Base-by-base conservation (phyloP, 2,888 invertebrate species). In the Hydraecia micacea region DNA sequence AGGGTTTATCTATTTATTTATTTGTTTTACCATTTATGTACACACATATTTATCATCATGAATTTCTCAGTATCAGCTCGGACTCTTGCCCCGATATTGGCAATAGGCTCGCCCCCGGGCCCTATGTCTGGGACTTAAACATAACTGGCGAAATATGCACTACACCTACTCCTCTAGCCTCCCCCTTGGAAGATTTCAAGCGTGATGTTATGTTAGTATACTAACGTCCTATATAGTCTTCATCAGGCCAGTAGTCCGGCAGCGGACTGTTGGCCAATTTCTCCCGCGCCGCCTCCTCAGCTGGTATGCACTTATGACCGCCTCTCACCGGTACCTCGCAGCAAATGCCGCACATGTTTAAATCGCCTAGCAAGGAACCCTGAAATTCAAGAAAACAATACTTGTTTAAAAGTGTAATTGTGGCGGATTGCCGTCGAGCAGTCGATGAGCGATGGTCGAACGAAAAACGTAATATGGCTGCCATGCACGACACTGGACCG, bases 181-280 rank as follows among this genome's bases (percentile, higher is more conserved):
- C 4, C 25, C 55, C 58, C n/a, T 58, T 58, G 13, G 13, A 8
- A 5, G 28, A 28, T 2, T 15, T 2, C 28, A 67, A 13, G 67
- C 42, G 21, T 28, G 4, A 46, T 28, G 1, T 28, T 46, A 28
- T 28, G 15, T 28, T 28, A 60, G 15, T 32, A 9, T 39, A 91
- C 95, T 93, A 28, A 96, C 96, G 95, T 67, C 96, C 96, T 1
- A 0, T 76, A 75, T 94, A 94, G 7, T 92, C 90, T 0, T 89
- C 84, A 8, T 93, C 92, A 0, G 95, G 95, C 96, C 95, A 96
- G 25, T 83, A 60, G 0, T 81, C 77, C 0, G 94, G 94, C 28
- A 94, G 80, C 1, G 46, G 32, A 0, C 73, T 65, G 6, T 73
- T 73, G 25, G 75, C 71, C 32, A 92, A 74, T 0, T 81, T 77